Base-by-base conservation (phyloP, 2,888 invertebrate genomes). In the Callyntrura guangdongensis region DNA sequence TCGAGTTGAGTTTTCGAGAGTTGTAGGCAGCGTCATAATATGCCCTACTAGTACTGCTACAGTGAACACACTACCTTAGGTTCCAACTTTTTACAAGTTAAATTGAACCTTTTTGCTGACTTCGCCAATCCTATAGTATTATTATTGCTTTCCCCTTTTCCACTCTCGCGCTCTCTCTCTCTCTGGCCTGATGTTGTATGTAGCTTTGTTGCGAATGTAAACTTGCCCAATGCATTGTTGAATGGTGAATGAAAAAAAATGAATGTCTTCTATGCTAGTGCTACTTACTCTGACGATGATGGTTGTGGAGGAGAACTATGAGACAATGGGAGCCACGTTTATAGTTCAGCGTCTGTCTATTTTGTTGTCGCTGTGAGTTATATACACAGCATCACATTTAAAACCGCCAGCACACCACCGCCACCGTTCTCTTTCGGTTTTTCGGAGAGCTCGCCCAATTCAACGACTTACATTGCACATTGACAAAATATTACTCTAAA, bases 121-220 rank as follows among this genome's bases (percentile, higher is more conserved):
- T 86, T 86, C 77, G 86, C 86, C 86, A 86, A 86, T 86, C 69
- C 61, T n/a, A 9, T 53, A 53, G 22, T 77, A 77, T 77, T 77
- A 77, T 77, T 77, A 77, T 77, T 77, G 53, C 64, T 84, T 67
- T 56, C 72, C 56, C 85, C 56, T 27, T 27, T 56, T 85, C 20
- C 56, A n/a, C 22, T 53, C n/a, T n/a, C n/a, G n/a, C n/a, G n/a
- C n/a, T n/a, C n/a, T n/a, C n/a, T n/a, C n/a, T n/a, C n/a, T n/a
- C 17, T 61, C 25, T 59, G n/a, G n/a, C 56, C 20, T 82, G n/a
- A 27, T n/a, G 11, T 47, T 47, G 74, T 47, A n/a, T 25, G 2
- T 69, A 36, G 36, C 53, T n/a, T 56, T 53, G 56, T 25, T 77
- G 53, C 74, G 49, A 74, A 49, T 83, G 27, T 36, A 61, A 74